Conservation (phyloP, 2,888 invertebrate species). For the Pseudococcus longispinus region DNA sequence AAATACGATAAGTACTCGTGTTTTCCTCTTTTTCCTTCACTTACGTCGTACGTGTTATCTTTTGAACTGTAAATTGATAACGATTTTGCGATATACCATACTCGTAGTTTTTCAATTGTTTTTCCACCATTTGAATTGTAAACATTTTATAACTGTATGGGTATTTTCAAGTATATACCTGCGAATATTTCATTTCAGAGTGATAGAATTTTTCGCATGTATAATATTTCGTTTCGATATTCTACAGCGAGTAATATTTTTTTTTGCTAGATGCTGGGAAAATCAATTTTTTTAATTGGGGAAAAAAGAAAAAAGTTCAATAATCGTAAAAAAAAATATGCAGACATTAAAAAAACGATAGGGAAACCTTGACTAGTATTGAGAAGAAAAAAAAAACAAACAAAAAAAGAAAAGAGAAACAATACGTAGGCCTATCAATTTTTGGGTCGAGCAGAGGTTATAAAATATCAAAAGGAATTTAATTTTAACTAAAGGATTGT, state of each 20-base stretch:
- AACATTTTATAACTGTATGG: neutral
- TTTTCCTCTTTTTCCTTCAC: neutral
- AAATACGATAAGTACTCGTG: neutral
- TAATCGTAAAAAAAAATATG: neutral
- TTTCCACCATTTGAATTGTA: neutral
- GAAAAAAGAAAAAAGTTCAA: neutral
- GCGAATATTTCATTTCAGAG: neutral
- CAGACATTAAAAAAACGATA: no score
- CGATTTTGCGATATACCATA: neutral
- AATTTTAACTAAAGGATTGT: no score
- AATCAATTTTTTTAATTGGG: neutral
- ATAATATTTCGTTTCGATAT: neutral
- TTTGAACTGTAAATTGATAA: neutral
- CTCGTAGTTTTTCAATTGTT: neutral
- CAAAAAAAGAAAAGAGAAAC: no score
- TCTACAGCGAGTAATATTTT: neutral
- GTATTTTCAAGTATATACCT: neutral
- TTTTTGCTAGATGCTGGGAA: neutral
- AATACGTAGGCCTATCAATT: no score
- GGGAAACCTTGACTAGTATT: no score
- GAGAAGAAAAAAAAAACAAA: no score
- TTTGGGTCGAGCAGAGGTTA: no score
- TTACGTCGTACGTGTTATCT: neutral
- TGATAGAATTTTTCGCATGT: neutral
- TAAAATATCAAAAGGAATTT: no score